phyloP scores from a whole-genome alignment of 2,888 invertebrate species.

The Chirona hameri region DNA sequence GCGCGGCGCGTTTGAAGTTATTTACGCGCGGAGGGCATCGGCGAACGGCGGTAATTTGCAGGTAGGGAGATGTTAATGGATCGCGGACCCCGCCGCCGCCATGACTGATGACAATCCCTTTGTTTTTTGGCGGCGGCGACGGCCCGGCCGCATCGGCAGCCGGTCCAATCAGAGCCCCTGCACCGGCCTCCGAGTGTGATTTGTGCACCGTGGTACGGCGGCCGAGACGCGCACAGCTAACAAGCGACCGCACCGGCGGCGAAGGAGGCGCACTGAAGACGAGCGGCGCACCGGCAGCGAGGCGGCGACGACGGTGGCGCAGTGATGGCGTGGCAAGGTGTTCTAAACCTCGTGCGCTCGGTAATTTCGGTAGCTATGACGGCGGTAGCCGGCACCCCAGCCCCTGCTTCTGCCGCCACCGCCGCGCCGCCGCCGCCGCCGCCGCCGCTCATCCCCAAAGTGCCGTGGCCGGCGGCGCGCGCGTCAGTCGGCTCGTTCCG shows the following conservation, averaged over 20 bases:
- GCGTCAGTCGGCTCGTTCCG: background rate
- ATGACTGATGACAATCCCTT: slow-evolving; percentile 26
- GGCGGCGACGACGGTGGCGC: too few relatives aligned
- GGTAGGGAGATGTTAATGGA: slow-evolving; percentile 25
- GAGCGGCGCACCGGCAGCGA: too few relatives aligned
- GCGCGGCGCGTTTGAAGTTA: slow-evolving; percentile 26
- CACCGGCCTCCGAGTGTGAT: background rate
- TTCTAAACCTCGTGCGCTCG: too few relatives aligned
- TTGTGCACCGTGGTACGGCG: background rate
- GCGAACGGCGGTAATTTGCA: background rate
- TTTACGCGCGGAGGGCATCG: slow-evolving; percentile 22
- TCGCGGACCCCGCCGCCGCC: background rate
- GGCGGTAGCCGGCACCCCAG: background rate
- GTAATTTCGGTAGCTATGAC: too few relatives aligned
- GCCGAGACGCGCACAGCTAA: background rate
- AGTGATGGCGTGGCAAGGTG: too few relatives aligned
- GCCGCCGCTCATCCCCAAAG: slow-evolving; percentile 30
- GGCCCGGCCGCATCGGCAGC: background rate
- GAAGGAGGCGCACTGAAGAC: too few relatives aligned
- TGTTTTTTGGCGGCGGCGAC: slow-evolving; percentile 4
- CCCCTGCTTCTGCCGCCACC: background rate
- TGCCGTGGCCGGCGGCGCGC: slow-evolving; percentile 13
- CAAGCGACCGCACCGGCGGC: background rate
- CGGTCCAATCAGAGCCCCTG: background rate
- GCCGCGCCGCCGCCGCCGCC: slow-evolving; percentile 6